Percentiles rank a stretch among this genome's conserved stretches.
Evolutionary conservation across 1,140 invertebrate genomes (phyloP).

Genomic region (Caenorhabditis inopinata): DNA sequence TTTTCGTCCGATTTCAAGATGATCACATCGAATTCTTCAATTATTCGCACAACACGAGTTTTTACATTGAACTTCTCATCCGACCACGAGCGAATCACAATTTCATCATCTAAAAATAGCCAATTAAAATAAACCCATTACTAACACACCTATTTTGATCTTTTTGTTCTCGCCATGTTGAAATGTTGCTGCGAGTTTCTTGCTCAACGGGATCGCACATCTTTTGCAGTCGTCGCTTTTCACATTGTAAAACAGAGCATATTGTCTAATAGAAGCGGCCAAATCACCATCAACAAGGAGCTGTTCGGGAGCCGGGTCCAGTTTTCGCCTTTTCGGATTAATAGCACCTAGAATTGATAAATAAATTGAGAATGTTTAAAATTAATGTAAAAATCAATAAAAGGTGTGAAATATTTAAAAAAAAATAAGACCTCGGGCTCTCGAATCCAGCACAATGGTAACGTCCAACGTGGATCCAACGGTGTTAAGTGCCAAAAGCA

Average conservation of each 20-base stretch:
- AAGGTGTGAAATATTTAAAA: too few species aligned
- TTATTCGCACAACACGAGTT: neutral
- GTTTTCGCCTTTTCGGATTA: neutral
- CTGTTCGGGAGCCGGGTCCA: neutral
- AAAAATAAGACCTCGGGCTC: too few species aligned
- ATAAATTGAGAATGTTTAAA: neutral
- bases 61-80: neutral
- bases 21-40: neutral
- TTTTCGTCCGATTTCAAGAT: neutral
- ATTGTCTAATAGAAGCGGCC: neutral
- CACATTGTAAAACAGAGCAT: neutral
- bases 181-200: neutral
- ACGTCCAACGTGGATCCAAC: slow-evolving; percentile 30
- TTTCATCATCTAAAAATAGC: neutral
- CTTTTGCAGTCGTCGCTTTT: neutral
- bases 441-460: slow-evolving; percentile 22
- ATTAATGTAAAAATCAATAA: too few species aligned
- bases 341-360: neutral
- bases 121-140: too few species aligned
- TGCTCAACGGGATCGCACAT: neutral
- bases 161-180: neutral
- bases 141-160: neutral
- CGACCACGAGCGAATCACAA: neutral
- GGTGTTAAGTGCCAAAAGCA: slow-evolving; percentile 48
- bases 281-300: neutral